Base-by-base conservation (phyloP, 2,888 invertebrate genomes). In the Thymelicus sylvestris region DNA sequence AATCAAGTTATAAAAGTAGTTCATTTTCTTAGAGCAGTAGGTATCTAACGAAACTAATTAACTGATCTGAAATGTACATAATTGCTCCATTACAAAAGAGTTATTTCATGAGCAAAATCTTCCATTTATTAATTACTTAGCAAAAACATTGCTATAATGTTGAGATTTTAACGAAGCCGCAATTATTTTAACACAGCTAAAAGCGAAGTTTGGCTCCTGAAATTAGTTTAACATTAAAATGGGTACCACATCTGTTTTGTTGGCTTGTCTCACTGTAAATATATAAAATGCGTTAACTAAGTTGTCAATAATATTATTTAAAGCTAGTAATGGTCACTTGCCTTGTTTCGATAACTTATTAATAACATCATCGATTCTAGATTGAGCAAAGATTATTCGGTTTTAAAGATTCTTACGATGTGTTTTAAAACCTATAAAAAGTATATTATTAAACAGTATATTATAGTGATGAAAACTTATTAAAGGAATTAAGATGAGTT, bases 161-260 rank as follows among this genome's bases (percentile, higher is more conserved):
- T 57, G 47, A 57, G 57, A 47, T 55, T 68, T 62, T 24, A 55
- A 68, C 55, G 31, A 52, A 62, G 31, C 62, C 62, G 55, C 67
- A 62, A 72, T 69, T 68, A 55, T 71, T 65, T 74, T 72, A 73
- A 72, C 72, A 67, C 72, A 59, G 69, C 72, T 76, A 74, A 78
- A 78, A 75, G 76, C 76, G 72, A 78, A 78, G 74, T 76, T 76
- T 67, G 74, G 75, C 73, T 74, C 72, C 73, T 73, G 74, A 73
- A 77, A 78, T 76, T 75, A 75, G 72, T 77, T 74, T 69, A 75
- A 74, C 68, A 64, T 72, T 75, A 68, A 57, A 64, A 66, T 55
- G 75, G 74, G 74, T 73, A 75, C 73, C 73, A 75, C 75, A 75
- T 78, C 76, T 79, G 82, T 81, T 82, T 81, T 81, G 72, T 52